Evolutionary conservation across 37 sponge, comb jelly and placozoan genomes (phyloP).

Genomic region (Aphrocallistes beatrix): DNA sequence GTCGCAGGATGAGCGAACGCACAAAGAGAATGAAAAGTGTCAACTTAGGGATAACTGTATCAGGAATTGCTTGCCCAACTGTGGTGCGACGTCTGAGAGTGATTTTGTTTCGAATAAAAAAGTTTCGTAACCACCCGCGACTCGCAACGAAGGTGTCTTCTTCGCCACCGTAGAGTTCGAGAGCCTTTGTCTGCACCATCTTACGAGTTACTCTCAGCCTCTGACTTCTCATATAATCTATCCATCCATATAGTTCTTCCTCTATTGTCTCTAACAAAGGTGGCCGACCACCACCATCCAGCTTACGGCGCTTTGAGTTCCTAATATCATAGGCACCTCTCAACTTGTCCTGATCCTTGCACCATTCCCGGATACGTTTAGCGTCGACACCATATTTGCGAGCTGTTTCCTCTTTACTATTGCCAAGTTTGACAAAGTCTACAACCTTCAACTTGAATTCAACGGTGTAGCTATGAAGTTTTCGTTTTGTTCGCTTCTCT

Average conservation of each 20-base stretch:
- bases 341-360: background rate
- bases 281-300: background rate
- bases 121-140: constrained; percentile 16
- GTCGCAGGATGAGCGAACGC: background rate
- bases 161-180: background rate
- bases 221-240: background rate
- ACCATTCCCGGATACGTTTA: constrained; percentile 23
- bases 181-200: constrained; percentile 8
- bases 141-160: background rate
- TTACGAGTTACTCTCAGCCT: background rate
- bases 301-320: background rate
- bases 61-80: constrained; percentile 34
- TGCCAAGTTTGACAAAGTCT: background rate
- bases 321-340: background rate
- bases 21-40: background rate
- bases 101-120: constrained; percentile 29
- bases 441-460: constrained; percentile 15
- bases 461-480: background rate
- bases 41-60: constrained; percentile 30
- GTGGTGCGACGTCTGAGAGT: constrained; percentile 27
- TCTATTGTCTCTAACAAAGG: background rate
- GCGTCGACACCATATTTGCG: background rate
- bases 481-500: too few species aligned
- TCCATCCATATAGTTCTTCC: background rate
- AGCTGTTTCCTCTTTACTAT: constrained; percentile 16